Evolutionary conservation across 2,113 vertebrate genomes (phyloP).

Genomic region (Corythornis vintsioides): DNA sequence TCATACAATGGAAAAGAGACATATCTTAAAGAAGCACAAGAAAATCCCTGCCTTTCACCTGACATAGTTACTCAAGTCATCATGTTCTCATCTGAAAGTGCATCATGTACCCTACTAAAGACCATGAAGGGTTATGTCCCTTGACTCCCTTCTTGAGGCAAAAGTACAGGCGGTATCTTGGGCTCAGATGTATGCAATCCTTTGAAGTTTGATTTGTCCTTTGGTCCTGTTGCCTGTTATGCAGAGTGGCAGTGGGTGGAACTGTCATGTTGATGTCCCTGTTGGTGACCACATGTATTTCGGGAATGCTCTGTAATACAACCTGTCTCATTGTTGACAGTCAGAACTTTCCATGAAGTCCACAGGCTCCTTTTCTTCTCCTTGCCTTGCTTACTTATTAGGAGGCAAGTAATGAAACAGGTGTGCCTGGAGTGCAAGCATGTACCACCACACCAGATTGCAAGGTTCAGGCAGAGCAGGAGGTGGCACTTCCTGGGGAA

Average conservation of each 20-base stretch:
- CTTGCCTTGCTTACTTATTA: not conserved
- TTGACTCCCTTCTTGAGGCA: conserved; percentile 58
- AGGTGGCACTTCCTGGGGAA: conserved; percentile 31
- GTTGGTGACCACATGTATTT: conserved; percentile 47
- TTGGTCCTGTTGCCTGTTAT: conserved; percentile 14
- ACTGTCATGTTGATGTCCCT: conserved; percentile 37
- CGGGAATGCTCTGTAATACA: conserved; percentile 63
- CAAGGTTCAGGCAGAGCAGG: not conserved
- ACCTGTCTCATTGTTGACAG: conserved; percentile 65
- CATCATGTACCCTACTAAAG: not conserved
- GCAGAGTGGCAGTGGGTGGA: conserved; percentile 45
- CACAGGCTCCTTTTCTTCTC: conserved; percentile 25
- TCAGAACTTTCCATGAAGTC: conserved; percentile 54
- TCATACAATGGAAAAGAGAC: not conserved
- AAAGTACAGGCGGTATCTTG: conserved; percentile 55
- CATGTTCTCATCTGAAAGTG: not conserved
- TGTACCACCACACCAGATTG: not conserved
- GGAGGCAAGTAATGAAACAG: not conserved
- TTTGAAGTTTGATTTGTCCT: conserved; percentile 73
- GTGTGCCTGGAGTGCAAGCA: not conserved
- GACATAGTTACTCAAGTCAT: not conserved
- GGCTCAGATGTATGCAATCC: conserved; percentile 47
- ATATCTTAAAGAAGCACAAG: not conserved
- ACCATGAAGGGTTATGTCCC: not conserved
- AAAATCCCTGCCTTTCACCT: not conserved